Evolutionary conservation across 1,140 invertebrate genomes (phyloP).

Genomic region (Helicoverpa zea): DNA sequence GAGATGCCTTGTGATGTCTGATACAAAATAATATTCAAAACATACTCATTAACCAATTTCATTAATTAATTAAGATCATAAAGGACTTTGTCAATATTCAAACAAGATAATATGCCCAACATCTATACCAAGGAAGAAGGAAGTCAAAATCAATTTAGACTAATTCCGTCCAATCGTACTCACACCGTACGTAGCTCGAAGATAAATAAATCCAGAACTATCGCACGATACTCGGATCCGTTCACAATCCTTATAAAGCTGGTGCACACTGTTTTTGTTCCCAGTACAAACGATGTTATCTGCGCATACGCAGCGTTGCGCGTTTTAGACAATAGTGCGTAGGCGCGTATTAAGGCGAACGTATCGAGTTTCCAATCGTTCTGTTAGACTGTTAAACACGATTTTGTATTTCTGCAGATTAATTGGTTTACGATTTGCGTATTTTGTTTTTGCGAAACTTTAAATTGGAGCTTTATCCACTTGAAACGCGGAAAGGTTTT

Average conservation of each 20-base stretch:
- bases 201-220: conserved; percentile 40
- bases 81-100: neutral
- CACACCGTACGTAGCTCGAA: conserved; percentile 20
- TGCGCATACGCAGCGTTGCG: conserved; percentile 38
- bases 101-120: neutral
- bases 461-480: neutral
- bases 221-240: conserved; percentile 43
- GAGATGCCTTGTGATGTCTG: neutral
- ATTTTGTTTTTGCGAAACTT: neutral
- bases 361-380: conserved; percentile 54
- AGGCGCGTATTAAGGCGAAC: conserved; percentile 72
- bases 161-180: conserved; percentile 18
- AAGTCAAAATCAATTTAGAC: neutral
- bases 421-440: conserved; percentile 34
- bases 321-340: conserved; percentile 76
- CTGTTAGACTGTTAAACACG: conserved; percentile 44
- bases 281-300: conserved; percentile 43
- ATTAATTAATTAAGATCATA: no score
- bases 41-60: no score
- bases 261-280: conserved; percentile 54
- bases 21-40: neutral
- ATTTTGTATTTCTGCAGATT: conserved; percentile 45
- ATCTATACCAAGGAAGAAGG: conserved; percentile 11
- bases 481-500: neutral
- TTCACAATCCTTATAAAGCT: conserved; percentile 62